Evolutionary conservation across 1,140 invertebrate species (phyloP), one percentile per base, ranked within the genome.

Genomic region (Pentalonia nigronervosa): DNA sequence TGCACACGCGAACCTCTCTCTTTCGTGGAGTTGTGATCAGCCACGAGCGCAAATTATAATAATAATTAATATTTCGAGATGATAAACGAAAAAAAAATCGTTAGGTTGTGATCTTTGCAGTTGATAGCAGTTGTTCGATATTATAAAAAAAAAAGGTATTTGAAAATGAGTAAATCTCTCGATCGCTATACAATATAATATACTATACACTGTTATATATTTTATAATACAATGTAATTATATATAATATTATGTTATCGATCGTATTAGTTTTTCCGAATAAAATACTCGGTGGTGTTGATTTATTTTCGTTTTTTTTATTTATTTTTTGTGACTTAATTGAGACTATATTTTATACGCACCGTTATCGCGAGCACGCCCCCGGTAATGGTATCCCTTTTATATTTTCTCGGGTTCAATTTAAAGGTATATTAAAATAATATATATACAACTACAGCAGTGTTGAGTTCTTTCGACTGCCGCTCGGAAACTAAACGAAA

Each of bases 351-450:
- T 86, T 86, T 86, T 86, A 86, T 30, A 20, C 83, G 23, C 23
- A 1, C 41, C 41, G 83, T 86, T 86, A 86, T 86, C 41, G 83
- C 83, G 11, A 76, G n/a, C 30, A 76, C n/a, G 84, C 45, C 83
- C 14, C 84, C 25, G 30, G 45, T 47, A 86, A 86, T 86, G 45
- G 84, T 86, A 86, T 86, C 84, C 25, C 45, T 86, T 86, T 67
- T 67, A 67, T 67, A 67, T 67, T 67, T 67, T 76, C 60, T 86
- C 83, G 83, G 45, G 83, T 84, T 84, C 83, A 84, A 84, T 84
- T 84, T 84, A 84, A 84, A 84, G 41, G 36, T 84, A 84, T 84
- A 84, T 84, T 84, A 84, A 41, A 41, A 84, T 84, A 45, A 41
- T 84, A 45, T 84, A 76, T 76, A 76, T 76, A 76, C 14, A 17